Evolutionary conservation across 2,888 invertebrate genomes (phyloP).

Genomic region (Blastobasis lacticolella): DNA sequence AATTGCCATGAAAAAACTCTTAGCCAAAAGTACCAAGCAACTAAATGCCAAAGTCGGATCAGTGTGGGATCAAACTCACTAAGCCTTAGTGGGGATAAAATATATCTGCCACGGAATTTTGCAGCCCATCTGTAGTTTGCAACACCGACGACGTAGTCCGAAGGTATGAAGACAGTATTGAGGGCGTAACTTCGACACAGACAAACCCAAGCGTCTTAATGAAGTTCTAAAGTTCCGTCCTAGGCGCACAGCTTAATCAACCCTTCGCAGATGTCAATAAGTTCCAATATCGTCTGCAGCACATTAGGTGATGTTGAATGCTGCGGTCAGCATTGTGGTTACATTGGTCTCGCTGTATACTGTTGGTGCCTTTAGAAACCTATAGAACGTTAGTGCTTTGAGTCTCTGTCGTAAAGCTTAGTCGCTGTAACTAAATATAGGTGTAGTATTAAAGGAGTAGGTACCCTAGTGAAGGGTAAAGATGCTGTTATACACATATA

Average conservation of each 20-base stretch:
- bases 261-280: conserved; percentile 29
- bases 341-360: conserved; percentile 6
- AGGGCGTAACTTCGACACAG: conserved; percentile 50
- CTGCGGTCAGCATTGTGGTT: conserved; percentile 36
- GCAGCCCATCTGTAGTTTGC: conserved; percentile 35
- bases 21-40: neutral
- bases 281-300: conserved; percentile 24
- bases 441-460: too few relatives aligned
- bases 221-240: conserved; percentile 49
- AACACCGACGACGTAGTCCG: conserved; percentile 35
- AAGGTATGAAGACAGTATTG: conserved; percentile 46
- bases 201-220: conserved; percentile 60
- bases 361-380: too few relatives aligned
- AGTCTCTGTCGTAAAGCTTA: too few relatives aligned
- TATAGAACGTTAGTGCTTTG: neutral
- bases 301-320: conserved; percentile 13
- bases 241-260: conserved; percentile 24
- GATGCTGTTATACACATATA: too few relatives aligned
- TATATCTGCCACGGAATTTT: conserved; percentile 27
- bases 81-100: conserved; percentile 31
- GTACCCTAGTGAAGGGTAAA: too few relatives aligned
- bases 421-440: too few relatives aligned
- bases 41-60: conserved; percentile 31
- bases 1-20: too few relatives aligned
- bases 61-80: conserved; percentile 30